Base-by-base conservation (phyloP, 92 coral and sea anemone species). In the Porites cylindrica region DNA sequence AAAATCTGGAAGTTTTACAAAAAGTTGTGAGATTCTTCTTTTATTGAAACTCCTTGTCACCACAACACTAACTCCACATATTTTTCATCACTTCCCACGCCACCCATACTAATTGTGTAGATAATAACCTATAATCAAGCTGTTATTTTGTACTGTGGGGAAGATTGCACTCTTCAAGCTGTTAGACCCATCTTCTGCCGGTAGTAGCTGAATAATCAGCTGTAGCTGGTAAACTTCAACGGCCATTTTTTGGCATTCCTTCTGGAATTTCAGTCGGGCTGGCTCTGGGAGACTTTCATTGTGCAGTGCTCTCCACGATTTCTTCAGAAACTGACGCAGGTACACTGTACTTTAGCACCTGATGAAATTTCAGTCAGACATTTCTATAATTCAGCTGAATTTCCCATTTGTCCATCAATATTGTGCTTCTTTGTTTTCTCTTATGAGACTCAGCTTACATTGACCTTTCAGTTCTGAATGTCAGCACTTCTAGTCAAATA, bases 231-330 rank as follows among this genome's bases (percentile, higher is more conserved):
- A 71, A 86, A 58, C 92, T 97, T 32, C 85, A 82, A 18, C 83
- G 24, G 51, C 70, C 78, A 17, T 93, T 88, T 78, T 85, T 51
- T 70, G 93, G 93, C 29, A 93, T 97, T 75, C 94, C 94, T 17
- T 80, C 82, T 61, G 98, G 98, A 53, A 82, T 94, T 74, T 81
- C 92, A 11, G 93, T 97, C 70, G 93, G 95, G 50, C 94, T 92
- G 62, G 99, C 97, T 10, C 88, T 95, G 56, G 98, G 99, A n/a
- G 99, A 97, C 79, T 89, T 95, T 76, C 99, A 97, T 85, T 97
- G 98, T 85, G 93, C 99, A 60, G 95, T 97, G 20, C 93, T 94
- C 86, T 95, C 98, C 67, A 86, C 94, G 51, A 81, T 78, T 24
- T 81, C 95, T 43, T 38, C 26, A 13, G 50, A 69, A 16, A 84